Evolutionary conservation across 2,113 vertebrate species (phyloP), one percentile per base, ranked within the genome.

Genomic region (Dipodomys merriami): DNA sequence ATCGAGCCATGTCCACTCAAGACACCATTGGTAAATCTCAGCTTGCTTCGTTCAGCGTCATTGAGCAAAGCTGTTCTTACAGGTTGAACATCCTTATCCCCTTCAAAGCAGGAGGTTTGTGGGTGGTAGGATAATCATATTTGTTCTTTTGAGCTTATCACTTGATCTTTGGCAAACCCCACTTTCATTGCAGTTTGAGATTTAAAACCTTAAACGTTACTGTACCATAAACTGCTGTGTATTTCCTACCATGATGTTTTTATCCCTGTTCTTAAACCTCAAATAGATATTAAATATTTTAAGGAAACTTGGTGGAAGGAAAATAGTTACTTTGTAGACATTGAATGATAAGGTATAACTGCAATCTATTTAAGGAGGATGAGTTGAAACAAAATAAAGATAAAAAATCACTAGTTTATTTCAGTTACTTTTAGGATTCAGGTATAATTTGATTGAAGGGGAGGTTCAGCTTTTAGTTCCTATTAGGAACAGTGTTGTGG

Each of bases 41-140:
- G 87, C 87, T 84, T 90, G 82, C 69, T 91, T 89, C 71, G 96
- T 90, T 97, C 72, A 2, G 96, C 96, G 91, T 96, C 96, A 90
- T 3, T 95, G 96, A 96, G 96, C 96, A 97, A 96, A 97, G 91
- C 90, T 94, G 65, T 72, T 88, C 91, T 95, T 83, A 95, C 65
- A 88, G 69, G 67, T 39, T 93, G 82, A 74, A 80, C 87, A 94
- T 35, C 85, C 53, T 82, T 94, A 94, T 30, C 71, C 71, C 83
- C 76, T 78, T 77, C 67, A 80, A 84, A 94, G 46, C 20, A 83
- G 39, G 20, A 95, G 73, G 73, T 11, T 39, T 91, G 78, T 87
- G 72, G 68, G 73, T 94, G 91, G 89, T 76, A 88, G 57, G 6
- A 95, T 90, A 94, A 96, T 74, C 78, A 86, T 69, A 86, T 74